Base-by-base conservation (phyloP, 2,888 invertebrate genomes). In the Eudemis profundana region DNA sequence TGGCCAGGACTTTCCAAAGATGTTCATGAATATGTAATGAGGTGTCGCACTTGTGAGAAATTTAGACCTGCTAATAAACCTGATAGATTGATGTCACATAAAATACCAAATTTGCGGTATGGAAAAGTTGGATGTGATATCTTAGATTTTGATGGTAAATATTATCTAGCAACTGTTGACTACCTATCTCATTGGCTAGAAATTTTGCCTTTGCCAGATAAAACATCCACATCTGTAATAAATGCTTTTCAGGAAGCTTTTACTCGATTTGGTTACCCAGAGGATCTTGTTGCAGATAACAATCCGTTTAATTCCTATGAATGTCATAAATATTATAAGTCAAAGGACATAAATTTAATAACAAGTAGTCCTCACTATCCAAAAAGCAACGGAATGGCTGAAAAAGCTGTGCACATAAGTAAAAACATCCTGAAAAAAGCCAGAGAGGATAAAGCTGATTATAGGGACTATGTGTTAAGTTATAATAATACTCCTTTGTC, bases 171-270 rank as follows among this genome's bases (percentile, higher is more conserved):
- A 3, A 49, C 65, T 12, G 36, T 67, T 10, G 69, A 69, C 49
- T 67, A 67, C 38, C 62, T 66, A 42, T 64, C 69, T 4, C 66
- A 69, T 46, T 69, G 67, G 69, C 17, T 69, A 1, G 69, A 69
- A 29, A 15, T 69, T 3, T 21, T 49, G 10, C 64, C 67, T n/a
- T 23, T 69, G 8, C 14, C 14, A 12, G 29, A 54, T 44, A 69
- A 69, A 53, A 59, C 61, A 14, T 53, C 53, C 3, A 8, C 2
- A 19, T 53, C 53, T 14, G 40, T 53, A 4, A 53, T 53, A 40
- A 14, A 53, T 40, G 38, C 53, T 5, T 23, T 53, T 8, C 40
- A 53, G 10, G 66, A 59, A 51, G 40, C 7, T 63, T 68, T 50
- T 10, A 50, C 46, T 17, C 49, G 66, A 21, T 66, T 66, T 66